A percentile compares a stretch with the other conserved stretches of the same genome.
Evolutionary conservation across 1,140 invertebrate genomes (phyloP).

Genomic region (Drosophila punjabiensis): DNA sequence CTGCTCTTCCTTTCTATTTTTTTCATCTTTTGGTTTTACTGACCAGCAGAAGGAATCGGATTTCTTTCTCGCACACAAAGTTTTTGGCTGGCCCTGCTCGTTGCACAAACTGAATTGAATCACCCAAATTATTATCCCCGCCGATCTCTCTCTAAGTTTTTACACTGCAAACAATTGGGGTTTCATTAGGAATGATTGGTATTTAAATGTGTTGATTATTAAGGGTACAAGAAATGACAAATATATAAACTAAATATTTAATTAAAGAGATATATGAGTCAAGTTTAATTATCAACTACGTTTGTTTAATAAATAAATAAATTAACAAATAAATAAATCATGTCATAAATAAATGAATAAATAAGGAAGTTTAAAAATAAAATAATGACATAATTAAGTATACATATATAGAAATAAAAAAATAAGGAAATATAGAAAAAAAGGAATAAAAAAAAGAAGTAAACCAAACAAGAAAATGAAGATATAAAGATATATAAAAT

Average conservation of each 20-base stretch:
- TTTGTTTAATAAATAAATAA: not conserved
- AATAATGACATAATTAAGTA: not conserved
- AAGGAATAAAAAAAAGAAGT: too few relatives aligned
- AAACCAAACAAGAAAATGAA: too few relatives aligned
- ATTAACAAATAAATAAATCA: not conserved
- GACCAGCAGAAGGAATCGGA: constrained; percentile 44
- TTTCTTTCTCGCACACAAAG: constrained; percentile 70
- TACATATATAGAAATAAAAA: not conserved
- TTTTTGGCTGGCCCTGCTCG: constrained; percentile 73
- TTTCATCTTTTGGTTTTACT: not conserved
- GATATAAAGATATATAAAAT: too few relatives aligned
- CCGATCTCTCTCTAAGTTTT: constrained; percentile 7
- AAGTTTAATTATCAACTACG: too few relatives aligned
- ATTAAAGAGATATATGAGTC: not conserved
- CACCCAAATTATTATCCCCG: constrained; percentile 61
- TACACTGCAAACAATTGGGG: not conserved
- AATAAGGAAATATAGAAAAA: too few relatives aligned
- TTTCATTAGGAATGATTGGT: not conserved
- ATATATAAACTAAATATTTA: too few relatives aligned
- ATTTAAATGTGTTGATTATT: not conserved
- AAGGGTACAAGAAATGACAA: rapidly evolving
- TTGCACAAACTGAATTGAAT: constrained; percentile 83
- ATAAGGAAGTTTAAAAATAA: not conserved
- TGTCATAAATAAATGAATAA: not conserved
- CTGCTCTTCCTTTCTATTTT: constrained; percentile 1